Conservation (phyloP, 1,140 invertebrate species). For the Zaprionus kolodkinae region DNA sequence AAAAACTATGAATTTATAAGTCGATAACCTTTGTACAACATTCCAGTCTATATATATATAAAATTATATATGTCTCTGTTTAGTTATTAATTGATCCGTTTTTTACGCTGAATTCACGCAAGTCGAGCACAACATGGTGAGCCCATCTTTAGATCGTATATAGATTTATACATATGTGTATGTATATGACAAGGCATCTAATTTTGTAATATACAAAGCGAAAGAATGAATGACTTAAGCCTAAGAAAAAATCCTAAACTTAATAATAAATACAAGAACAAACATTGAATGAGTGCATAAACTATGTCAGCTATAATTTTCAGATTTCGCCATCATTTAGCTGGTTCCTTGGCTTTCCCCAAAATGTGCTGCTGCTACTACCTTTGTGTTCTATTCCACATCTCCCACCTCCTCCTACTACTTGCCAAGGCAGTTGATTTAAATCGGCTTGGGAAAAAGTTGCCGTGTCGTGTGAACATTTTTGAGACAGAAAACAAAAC, state of each 20-base stretch:
- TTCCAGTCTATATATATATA: slow-evolving; percentile 17
- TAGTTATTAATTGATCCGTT: background rate
- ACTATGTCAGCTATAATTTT: slow-evolving; percentile 45
- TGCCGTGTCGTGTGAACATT: slow-evolving; percentile 74
- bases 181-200: slow-evolving; percentile 38
- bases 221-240: slow-evolving; percentile 50
- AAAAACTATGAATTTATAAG: slow-evolving; percentile 4
- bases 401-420: background rate
- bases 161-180: slow-evolving; percentile 29
- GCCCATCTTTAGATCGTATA: slow-evolving; percentile 16
- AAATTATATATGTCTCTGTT: background rate
- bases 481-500: slow-evolving; percentile 63
- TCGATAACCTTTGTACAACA: slow-evolving; percentile 15
- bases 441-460: slow-evolving; percentile 73
- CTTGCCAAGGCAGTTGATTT: slow-evolving; percentile 30
- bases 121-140: slow-evolving; percentile 11
- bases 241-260: slow-evolving; percentile 44
- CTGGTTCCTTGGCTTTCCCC: slow-evolving; percentile 10
- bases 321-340: slow-evolving; percentile 49
- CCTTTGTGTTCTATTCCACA: background rate
- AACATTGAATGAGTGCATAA: slow-evolving; percentile 14
- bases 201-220: slow-evolving; percentile 64
- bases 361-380: slow-evolving; percentile 10
- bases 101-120: slow-evolving; percentile 14
- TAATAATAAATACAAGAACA: slow-evolving; percentile 53